phyloP scores from a whole-genome alignment of 2,113 vertebrate genomes.

The Sarotherodon lohbergeri region DNA sequence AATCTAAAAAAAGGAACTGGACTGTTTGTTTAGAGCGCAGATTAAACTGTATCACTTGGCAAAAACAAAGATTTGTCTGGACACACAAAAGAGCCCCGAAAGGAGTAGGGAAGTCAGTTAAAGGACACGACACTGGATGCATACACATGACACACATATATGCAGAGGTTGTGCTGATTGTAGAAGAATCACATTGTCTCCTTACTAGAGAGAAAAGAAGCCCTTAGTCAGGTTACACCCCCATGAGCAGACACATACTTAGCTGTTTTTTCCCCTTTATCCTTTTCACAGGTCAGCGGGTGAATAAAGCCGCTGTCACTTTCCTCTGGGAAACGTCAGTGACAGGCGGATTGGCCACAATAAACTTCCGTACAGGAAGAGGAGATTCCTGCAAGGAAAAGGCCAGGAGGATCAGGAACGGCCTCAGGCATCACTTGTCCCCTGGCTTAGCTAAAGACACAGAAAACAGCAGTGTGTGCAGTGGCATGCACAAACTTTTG shows the following conservation, averaged over 20 bases:
- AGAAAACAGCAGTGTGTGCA: background rate
- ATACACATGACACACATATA: background rate
- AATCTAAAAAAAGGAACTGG: background rate
- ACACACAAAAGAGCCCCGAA: background rate
- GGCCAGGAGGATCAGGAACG: conserved; percentile 51
- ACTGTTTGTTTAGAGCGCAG: background rate
- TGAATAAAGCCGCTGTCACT: conserved; percentile 73
- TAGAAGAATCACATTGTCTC: conserved; percentile 48
- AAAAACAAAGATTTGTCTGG: background rate
- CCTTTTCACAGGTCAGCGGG: conserved; percentile 71
- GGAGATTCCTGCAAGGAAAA: conserved; percentile 70
- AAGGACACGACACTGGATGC: conserved; percentile 6
- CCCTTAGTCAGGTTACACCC: conserved; percentile 65
- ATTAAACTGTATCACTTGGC: background rate
- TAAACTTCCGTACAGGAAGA: conserved; percentile 68
- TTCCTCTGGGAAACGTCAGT: conserved; percentile 64
- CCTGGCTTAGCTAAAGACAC: conserved; percentile 46
- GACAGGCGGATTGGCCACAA: conserved; percentile 56
- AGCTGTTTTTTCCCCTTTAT: conserved; percentile 50
- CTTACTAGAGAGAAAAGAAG: conserved; percentile 63
- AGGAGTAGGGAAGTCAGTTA: background rate
- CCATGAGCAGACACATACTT: conserved; percentile 19
- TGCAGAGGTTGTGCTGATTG: conserved; percentile 56
- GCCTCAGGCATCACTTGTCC: conserved; percentile 48
- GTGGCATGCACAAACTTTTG: background rate